These are phyloP conservation scores for Cremastobaeus sp. DNA, from an alignment of 2,888 invertebrate genomes.

Conservation along the genomic window DNA sequence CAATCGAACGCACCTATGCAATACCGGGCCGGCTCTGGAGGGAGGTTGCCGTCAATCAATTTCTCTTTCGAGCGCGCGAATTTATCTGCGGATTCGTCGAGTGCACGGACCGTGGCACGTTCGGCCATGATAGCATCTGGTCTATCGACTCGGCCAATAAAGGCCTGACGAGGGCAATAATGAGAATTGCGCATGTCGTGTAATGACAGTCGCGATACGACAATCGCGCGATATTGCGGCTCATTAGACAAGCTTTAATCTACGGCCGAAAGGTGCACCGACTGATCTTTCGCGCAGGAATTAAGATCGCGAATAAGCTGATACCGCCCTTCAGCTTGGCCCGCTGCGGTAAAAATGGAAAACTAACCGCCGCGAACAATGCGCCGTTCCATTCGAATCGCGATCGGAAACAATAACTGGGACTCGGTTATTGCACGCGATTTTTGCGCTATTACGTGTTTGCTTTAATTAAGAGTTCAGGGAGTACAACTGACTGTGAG, in stretches of 20 bases:
- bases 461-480: slow-evolving; percentile 28
- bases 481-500: neutral
- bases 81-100: slow-evolving; percentile 58
- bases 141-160: too few relatives aligned
- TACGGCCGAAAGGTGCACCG: slow-evolving; percentile 19
- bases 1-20: slow-evolving; percentile 48
- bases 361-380: neutral
- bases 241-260: slow-evolving; percentile 63
- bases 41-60: slow-evolving; percentile 58
- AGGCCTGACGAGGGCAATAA: slow-evolving; percentile 58
- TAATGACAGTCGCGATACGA: slow-evolving; percentile 62
- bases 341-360: slow-evolving; percentile 1
- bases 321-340: too few relatives aligned
- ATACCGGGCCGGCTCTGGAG: too few relatives aligned
- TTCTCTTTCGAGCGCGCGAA: slow-evolving; percentile 53
- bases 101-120: slow-evolving; percentile 52
- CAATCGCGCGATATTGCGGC: slow-evolving; percentile 62
- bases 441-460: slow-evolving; percentile 1
- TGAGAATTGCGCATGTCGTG: slow-evolving; percentile 62
- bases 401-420: slow-evolving; percentile 12
- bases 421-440: slow-evolving; percentile 30
- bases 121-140: slow-evolving; percentile 43
- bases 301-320: slow-evolving; percentile 16
- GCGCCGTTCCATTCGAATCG: neutral
- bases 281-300: slow-evolving; percentile 6